Conservation (phyloP, 1,140 invertebrate genomes). For the Phymorhynchus buccinoides region DNA sequence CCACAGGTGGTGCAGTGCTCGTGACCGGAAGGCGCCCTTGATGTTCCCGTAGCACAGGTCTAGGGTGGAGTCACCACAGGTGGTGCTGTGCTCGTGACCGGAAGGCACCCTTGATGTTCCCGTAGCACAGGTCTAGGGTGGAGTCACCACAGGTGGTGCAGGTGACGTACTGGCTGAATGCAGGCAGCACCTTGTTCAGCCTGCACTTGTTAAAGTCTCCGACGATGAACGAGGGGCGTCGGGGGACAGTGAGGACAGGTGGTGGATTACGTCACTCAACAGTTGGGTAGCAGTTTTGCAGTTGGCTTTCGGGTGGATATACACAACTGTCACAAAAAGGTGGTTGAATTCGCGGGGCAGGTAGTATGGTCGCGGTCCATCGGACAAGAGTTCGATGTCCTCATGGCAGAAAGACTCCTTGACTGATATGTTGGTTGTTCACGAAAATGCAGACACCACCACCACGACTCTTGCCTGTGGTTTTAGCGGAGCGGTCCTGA, state of each 20-base stretch:
- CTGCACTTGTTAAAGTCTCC: constrained; percentile 22
- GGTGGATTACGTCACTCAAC: background rate
- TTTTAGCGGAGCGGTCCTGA: background rate
- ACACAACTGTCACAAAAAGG: background rate
- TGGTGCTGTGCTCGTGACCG: background rate
- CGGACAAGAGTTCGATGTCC: background rate
- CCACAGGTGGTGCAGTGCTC: background rate
- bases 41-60: constrained; percentile 6
- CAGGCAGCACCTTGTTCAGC: constrained; percentile 10
- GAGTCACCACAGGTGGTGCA: constrained; percentile 1
- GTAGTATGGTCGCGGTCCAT: background rate
- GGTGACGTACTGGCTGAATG: background rate
- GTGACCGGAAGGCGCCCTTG: constrained; percentile 15
- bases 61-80: background rate
- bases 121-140: constrained; percentile 5
- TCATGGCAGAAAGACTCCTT: background rate
- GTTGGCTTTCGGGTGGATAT: constrained; percentile 11
- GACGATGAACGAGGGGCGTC: background rate
- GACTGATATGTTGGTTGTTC: background rate
- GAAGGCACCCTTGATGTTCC: constrained; percentile 24
- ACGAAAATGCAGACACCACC: constrained; percentile 5
- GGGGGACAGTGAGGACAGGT: background rate
- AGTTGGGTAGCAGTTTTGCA: background rate
- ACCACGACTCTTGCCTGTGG: background rate
- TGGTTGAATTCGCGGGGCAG: constrained; percentile 11